Conservation (phyloP, 2,797 vertebrate genomes). For the Gymnopithys bicolor region DNA sequence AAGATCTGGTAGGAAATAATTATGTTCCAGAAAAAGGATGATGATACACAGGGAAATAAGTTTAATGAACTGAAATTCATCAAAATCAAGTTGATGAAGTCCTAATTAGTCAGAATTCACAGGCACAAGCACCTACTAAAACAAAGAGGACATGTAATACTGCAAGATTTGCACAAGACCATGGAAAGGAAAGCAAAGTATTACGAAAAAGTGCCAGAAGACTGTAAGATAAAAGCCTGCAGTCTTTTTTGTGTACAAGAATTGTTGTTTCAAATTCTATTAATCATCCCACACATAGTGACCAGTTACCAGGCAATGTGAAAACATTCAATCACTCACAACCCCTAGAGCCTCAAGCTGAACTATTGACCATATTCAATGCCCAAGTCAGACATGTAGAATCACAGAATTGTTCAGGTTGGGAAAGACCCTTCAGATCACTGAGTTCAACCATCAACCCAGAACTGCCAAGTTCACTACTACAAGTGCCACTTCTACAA, state of each 20-base stretch:
- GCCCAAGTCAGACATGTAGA: background rate
- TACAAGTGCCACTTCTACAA: background rate
- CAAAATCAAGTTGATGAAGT: background rate
- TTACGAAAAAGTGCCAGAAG: background rate
- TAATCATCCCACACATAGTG: background rate
- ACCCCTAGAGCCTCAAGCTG: background rate
- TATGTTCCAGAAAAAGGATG: background rate
- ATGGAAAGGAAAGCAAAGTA: background rate
- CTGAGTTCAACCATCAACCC: rapidly evolving
- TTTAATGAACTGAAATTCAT: background rate
- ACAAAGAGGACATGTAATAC: background rate
- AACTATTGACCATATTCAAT: background rate
- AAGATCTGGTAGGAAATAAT: background rate
- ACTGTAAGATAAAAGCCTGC: background rate
- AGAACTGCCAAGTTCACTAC: background rate
- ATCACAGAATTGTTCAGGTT: background rate
- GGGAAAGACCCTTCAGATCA: background rate
- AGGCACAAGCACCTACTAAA: background rate
- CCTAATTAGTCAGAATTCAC: background rate
- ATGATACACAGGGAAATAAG: background rate
- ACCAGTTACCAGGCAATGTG: background rate
- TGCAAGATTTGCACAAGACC: background rate
- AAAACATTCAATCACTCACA: background rate
- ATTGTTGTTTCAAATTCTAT: background rate
- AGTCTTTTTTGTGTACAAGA: background rate